phyloP scores from a whole-genome alignment of 2,888 invertebrate genomes.

The Drosophila flavopinicola region DNA sequence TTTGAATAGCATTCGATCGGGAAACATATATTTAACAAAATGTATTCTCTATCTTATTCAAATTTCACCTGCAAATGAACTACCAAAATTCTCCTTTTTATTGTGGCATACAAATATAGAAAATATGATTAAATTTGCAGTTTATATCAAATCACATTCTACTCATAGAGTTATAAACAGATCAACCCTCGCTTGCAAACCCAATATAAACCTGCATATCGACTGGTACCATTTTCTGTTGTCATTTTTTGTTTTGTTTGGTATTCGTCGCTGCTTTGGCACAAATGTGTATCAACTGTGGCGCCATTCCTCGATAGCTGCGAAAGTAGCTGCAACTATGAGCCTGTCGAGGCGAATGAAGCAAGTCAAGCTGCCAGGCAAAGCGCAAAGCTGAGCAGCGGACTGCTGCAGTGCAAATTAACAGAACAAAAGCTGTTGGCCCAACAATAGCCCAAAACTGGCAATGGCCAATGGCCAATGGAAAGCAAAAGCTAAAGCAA shows the following conservation, averaged over 20 bases:
- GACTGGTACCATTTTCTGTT: conserved; percentile 5
- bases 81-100: too few species aligned
- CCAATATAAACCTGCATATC: conserved; percentile 27
- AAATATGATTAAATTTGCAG: too few species aligned
- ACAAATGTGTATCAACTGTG: conserved; percentile 20
- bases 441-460: conserved; percentile 58
- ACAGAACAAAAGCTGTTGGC: conserved; percentile 69
- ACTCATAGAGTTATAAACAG: too few species aligned
- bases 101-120: too few species aligned
- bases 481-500: conserved; percentile 50
- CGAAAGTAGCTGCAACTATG: conserved; percentile 64
- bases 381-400: conserved; percentile 45
- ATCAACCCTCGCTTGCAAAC: conserved; percentile 10
- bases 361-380: conserved; percentile 52
- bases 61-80: too few species aligned
- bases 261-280: neutral
- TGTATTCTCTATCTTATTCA: too few species aligned
- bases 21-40: too few species aligned
- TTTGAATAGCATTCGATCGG: too few species aligned
- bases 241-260: neutral
- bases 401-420: conserved; percentile 57
- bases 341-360: conserved; percentile 24
- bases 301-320: conserved; percentile 52
- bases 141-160: too few species aligned
- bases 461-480: conserved; percentile 29